Evolutionary conservation across 2,888 invertebrate species (phyloP).

Genomic region (Agriopis aurantiaria): DNA sequence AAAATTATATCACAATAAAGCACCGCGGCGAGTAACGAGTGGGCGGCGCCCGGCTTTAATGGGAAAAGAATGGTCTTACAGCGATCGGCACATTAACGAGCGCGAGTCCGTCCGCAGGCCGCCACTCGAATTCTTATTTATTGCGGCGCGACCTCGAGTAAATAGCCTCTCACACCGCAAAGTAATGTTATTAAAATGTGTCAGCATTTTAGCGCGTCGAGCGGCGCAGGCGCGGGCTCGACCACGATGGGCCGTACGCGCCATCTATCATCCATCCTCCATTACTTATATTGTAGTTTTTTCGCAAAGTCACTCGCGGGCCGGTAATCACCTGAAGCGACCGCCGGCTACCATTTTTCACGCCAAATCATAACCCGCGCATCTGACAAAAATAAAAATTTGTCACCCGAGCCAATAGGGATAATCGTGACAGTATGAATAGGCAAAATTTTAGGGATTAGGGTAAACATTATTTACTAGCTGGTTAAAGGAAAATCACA

Average conservation of each 20-base stretch:
- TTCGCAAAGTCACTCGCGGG: constrained; percentile 85
- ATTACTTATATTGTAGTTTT: constrained; percentile 87
- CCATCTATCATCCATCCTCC: constrained; percentile 87
- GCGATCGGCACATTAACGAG: constrained; percentile 77
- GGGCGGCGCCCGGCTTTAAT: constrained; percentile 57
- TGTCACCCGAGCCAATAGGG: constrained; percentile 83
- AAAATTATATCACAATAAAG: constrained; percentile 48
- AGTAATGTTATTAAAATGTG: constrained; percentile 86
- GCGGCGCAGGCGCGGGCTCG: constrained; percentile 61
- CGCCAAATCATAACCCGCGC: constrained; percentile 84
- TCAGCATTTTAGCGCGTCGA: constrained; percentile 79
- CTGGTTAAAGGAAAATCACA: neutral
- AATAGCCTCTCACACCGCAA: constrained; percentile 81
- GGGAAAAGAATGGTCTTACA: constrained; percentile 74
- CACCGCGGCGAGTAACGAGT: constrained; percentile 43
- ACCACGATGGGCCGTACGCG: constrained; percentile 62
- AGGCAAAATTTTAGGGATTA: constrained; percentile 66
- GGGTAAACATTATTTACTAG: constrained; percentile 46
- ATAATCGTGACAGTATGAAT: constrained; percentile 80
- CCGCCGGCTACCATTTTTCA: constrained; percentile 83
- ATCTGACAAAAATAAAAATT: constrained; percentile 85
- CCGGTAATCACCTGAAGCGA: constrained; percentile 86
- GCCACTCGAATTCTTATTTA: constrained; percentile 82
- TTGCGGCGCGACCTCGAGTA: constrained; percentile 79
- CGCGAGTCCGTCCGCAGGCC: constrained; percentile 70